Evolutionary conservation across 1,140 invertebrate species (phyloP).

Genomic region (Tachypleus tridentatus): DNA sequence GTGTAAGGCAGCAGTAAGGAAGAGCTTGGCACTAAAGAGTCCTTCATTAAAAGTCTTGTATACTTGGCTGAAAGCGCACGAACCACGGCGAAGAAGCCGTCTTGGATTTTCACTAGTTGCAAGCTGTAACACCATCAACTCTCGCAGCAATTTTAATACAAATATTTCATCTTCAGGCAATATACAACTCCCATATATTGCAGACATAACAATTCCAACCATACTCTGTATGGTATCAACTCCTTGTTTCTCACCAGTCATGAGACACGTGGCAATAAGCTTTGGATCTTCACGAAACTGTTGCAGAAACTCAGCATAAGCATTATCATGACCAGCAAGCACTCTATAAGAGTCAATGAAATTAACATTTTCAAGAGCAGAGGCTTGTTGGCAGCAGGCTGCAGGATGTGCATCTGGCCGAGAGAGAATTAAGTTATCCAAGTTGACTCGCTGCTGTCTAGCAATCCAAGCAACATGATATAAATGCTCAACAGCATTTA

Average conservation of each 20-base stretch:
- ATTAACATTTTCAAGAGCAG: conserved; percentile 57
- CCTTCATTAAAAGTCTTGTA: conserved; percentile 82
- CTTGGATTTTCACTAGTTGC: conserved; percentile 67
- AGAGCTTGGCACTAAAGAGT: conserved; percentile 80
- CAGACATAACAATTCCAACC: conserved; percentile 58
- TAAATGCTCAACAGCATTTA: conserved; percentile 47
- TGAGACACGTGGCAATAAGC: conserved; percentile 62
- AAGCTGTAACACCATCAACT: conserved; percentile 72
- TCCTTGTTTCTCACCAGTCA: conserved; percentile 54
- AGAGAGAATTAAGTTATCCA: conserved; percentile 64
- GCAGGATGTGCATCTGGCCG: conserved; percentile 57
- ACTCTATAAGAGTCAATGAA: conserved; percentile 83
- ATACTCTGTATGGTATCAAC: conserved; percentile 48
- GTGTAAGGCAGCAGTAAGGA: conserved; percentile 81
- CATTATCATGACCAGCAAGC: conserved; percentile 62
- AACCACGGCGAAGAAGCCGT: conserved; percentile 64
- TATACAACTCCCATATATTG: conserved; percentile 69
- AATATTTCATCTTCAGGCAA: conserved; percentile 67
- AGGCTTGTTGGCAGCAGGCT: conserved; percentile 60
- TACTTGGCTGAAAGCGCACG: conserved; percentile 75
- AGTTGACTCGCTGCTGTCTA: conserved; percentile 69
- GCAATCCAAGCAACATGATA: conserved; percentile 76
- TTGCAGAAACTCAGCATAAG: conserved; percentile 65
- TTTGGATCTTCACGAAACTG: conserved; percentile 64
- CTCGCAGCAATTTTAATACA: conserved; percentile 59